phyloP scores from a whole-genome alignment of 2,113 vertebrate genomes.

The Dryoscopus gambensis region DNA sequence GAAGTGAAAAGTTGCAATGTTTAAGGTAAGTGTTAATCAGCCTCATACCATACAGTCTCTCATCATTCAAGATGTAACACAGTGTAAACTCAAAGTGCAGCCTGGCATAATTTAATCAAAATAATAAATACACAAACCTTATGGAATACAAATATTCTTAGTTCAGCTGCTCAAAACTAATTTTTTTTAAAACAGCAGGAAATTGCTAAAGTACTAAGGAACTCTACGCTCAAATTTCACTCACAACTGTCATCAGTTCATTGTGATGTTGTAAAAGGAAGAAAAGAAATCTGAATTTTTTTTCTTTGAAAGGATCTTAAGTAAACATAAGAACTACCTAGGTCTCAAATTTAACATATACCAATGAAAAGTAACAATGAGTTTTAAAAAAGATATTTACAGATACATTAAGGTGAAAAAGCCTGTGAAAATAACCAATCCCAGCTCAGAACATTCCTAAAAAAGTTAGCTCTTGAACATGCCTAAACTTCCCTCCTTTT shows the following conservation, averaged over 20 bases:
- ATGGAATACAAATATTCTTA: background rate
- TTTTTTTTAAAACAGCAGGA: background rate
- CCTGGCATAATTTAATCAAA: background rate
- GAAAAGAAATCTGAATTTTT: background rate
- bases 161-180: background rate
- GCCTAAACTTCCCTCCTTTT: background rate
- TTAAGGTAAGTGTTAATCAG: background rate
- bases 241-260: background rate
- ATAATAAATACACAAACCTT: background rate
- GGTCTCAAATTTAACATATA: background rate
- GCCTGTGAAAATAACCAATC: background rate
- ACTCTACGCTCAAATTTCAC: background rate
- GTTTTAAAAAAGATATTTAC: background rate
- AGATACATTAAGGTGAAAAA: background rate
- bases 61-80: background rate
- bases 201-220: background rate
- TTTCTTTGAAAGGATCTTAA: background rate
- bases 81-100: background rate
- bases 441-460: background rate
- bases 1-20: background rate
- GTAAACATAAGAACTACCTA: background rate
- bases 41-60: background rate
- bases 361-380: background rate
- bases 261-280: background rate
- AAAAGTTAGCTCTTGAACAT: background rate